Percentiles rank a stretch among this genome's conserved stretches.
Conservation (phyloP, 23 tunicate genomes). For the Halocynthia aurantium region DNA sequence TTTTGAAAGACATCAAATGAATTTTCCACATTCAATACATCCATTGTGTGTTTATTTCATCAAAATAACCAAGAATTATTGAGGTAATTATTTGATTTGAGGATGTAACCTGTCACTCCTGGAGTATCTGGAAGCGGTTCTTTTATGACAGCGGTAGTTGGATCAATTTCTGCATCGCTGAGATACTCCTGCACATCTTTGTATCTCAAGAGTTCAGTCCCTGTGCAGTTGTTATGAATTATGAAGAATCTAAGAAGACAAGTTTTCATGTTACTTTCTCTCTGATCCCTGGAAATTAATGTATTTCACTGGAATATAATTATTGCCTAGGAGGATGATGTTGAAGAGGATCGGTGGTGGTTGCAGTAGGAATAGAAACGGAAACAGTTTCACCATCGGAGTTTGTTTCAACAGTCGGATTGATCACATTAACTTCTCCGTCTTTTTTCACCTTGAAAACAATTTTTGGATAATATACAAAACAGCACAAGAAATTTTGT, state of each 20-base stretch:
- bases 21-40: too few relatives aligned
- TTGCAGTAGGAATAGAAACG: background rate
- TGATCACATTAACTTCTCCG: conserved; percentile 61
- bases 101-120: conserved; percentile 43
- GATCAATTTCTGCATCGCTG: conserved; percentile 71
- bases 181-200: conserved; percentile 85
- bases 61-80: too few relatives aligned
- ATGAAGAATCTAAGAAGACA: conserved; percentile 54
- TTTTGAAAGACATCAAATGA: too few relatives aligned
- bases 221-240: conserved; percentile 67
- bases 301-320: background rate
- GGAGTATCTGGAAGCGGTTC: conserved; percentile 70
- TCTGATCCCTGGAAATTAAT: background rate
- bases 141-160: conserved; percentile 73
- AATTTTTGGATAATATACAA: background rate
- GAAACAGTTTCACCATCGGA: conserved; percentile 12
- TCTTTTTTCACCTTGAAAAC: conserved; percentile 51
- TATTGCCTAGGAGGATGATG: conserved; percentile 89
- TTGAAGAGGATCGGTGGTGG: conserved; percentile 27
- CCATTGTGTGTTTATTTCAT: too few relatives aligned
- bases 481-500: background rate
- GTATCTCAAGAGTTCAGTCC: conserved; percentile 63
- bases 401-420: conserved; percentile 11
- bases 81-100: too few relatives aligned
- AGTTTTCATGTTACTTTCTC: background rate